A percentile compares a stretch with the other conserved stretches of the same genome.
phyloP scores from a whole-genome alignment of 2,888 invertebrate genomes.

The Chrysodeixis includens region DNA sequence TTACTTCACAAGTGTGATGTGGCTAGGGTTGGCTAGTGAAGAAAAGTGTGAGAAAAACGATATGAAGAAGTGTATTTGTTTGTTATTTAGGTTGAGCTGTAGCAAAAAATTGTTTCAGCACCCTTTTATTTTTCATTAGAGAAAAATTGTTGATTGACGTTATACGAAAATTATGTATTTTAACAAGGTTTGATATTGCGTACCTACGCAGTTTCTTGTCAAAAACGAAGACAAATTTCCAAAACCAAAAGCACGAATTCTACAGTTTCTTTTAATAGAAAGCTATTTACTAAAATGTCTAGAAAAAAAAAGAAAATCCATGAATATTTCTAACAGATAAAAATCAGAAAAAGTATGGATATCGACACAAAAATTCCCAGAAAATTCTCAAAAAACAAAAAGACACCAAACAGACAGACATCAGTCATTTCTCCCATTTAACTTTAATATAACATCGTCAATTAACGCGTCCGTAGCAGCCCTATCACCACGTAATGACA shows the following conservation, averaged over 20 bases:
- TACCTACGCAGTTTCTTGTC: no score
- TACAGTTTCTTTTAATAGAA: no score
- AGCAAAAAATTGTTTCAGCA: no score
- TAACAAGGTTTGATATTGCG: no score
- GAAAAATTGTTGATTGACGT: no score
- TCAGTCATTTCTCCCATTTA: background rate
- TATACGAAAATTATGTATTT: no score
- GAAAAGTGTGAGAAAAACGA: background rate
- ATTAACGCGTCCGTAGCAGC: slow-evolving; percentile 35
- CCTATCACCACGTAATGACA: slow-evolving; percentile 75
- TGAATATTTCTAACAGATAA: background rate
- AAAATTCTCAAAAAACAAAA: background rate
- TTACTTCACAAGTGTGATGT: slow-evolving; percentile 59
- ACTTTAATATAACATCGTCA: background rate
- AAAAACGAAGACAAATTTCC: no score
- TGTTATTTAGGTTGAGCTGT: no score
- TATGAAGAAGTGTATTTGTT: background rate
- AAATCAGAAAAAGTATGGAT: background rate
- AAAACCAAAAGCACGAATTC: no score
- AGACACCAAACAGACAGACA: background rate
- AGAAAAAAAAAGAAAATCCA: no score
- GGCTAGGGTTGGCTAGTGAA: slow-evolving; percentile 48
- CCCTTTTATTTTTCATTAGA: no score
- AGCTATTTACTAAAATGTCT: no score
- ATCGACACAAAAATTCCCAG: background rate